These are phyloP conservation scores for Oreohelix idahoensis DNA, from an alignment of 1,140 invertebrate genomes.

Conservation along the genomic window DNA sequence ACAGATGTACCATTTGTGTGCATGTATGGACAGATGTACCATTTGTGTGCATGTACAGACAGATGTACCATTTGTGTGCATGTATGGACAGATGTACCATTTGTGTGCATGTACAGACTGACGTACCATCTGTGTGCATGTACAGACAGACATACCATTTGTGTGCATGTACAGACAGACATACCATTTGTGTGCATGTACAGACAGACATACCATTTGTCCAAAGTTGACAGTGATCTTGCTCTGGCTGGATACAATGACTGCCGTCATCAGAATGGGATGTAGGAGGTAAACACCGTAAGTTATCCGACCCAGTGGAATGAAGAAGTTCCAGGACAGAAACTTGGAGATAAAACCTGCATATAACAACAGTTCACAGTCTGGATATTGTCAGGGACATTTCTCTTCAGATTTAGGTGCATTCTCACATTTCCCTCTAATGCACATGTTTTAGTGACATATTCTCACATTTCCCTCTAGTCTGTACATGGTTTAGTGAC, in stretches of 20 bases:
- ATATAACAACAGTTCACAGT: neutral
- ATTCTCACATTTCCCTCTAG: too few relatives aligned
- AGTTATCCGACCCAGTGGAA: slow-evolving; percentile 51
- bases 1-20: too few relatives aligned
- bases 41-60: too few relatives aligned
- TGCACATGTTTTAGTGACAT: too few relatives aligned
- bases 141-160: too few relatives aligned
- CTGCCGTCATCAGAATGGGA: slow-evolving; percentile 78
- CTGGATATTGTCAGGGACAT: neutral
- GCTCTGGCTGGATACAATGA: slow-evolving; percentile 10
- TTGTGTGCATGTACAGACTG: neutral
- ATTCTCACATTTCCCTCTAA: too few relatives aligned
- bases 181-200: slow-evolving; percentile 23
- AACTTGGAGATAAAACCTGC: slow-evolving; percentile 56
- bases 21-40: too few relatives aligned
- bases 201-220: slow-evolving; percentile 24
- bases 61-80: neutral
- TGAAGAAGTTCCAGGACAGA: slow-evolving; percentile 50
- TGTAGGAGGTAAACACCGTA: slow-evolving; percentile 59
- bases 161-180: too few relatives aligned
- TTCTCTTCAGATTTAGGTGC: too few relatives aligned
- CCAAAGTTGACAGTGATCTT: slow-evolving; percentile 18
- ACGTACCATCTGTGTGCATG: too few relatives aligned
- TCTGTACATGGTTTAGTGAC: too few relatives aligned
- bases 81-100: too few relatives aligned